Evolutionary conservation across 2,113 vertebrate species (phyloP).

Genomic region (Puffinus mauretanicus): DNA sequence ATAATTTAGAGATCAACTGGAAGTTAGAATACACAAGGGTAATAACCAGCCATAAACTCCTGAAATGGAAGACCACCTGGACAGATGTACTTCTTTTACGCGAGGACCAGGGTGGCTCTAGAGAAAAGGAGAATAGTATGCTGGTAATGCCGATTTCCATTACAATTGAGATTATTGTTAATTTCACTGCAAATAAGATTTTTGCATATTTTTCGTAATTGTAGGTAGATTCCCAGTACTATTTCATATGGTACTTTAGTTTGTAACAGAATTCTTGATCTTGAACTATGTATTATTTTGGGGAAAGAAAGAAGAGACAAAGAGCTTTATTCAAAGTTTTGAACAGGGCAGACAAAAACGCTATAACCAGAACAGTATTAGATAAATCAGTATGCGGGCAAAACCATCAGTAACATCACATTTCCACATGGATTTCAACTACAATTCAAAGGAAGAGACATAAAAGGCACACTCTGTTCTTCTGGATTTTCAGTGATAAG

Average conservation of each 20-base stretch:
- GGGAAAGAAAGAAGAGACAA: not conserved
- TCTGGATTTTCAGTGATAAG: not conserved
- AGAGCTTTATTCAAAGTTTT: not conserved
- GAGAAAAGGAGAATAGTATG: not conserved
- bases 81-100: not conserved
- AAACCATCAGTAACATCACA: not conserved
- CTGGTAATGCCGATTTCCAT: not conserved
- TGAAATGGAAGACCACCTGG: not conserved
- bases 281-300: not conserved
- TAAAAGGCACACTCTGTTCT: not conserved
- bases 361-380: not conserved
- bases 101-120: not conserved
- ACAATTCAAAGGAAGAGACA: not conserved
- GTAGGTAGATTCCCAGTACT: not conserved
- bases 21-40: not conserved
- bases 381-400: not conserved
- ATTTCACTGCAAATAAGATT: not conserved
- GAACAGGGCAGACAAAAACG: not conserved
- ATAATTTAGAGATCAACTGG: not conserved
- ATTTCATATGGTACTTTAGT: not conserved
- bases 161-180: not conserved
- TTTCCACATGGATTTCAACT: not conserved
- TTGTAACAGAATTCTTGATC: not conserved
- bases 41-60: not conserved
- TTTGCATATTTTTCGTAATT: not conserved